Evolutionary conservation across 2,888 invertebrate species (phyloP), one percentile per base, ranked within the genome.

Genomic region (Chirona hameri): DNA sequence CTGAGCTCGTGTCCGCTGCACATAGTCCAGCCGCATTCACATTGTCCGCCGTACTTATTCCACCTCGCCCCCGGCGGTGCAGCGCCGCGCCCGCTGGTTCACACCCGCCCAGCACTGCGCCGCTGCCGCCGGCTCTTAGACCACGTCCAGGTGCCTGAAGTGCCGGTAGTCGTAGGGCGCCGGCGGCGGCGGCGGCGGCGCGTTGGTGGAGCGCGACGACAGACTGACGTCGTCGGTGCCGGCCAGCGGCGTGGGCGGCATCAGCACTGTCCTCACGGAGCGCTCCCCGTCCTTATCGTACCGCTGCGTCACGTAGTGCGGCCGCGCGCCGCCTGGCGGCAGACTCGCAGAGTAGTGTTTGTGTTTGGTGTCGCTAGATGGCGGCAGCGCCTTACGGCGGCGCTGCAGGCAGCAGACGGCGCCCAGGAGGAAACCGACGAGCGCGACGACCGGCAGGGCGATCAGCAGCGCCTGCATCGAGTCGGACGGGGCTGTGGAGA

Each of bases 361-460:
- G 21, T 76, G 76, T 76, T 76, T 76, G 76, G 18, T 24, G 39
- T 76, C 76, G 76, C 76, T 27, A 76, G 76, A 39, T 24, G 76
- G 76, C 76, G 46, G 46, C 7, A 46, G 76, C 76, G 76, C 10
- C 39, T 39, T 76, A 24, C 76, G 76, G 76, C 76, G 76, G 31
- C 46, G 76, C 21, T 76, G 76, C 76, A 76, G 76, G 24, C 76
- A 76, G 76, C 76, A 76, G 76, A 76, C 31, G 76, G 76, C 76
- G 39, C 76, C 76, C 39, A 76, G 76, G 0, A 46, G 39, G 24
- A 21, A 76, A 21, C 76, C 76, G 39, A 76, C 76, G 21, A 76
- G 21, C 24, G 76, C 76, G 39, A 46, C 76, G 24, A 31, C 76
- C 21, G 76, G 76, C 46, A 46, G 39, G 7, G 76, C 46, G 76